Evolutionary conservation across 2,113 vertebrate genomes (phyloP).

Genomic region (Tonatia bakeri): DNA sequence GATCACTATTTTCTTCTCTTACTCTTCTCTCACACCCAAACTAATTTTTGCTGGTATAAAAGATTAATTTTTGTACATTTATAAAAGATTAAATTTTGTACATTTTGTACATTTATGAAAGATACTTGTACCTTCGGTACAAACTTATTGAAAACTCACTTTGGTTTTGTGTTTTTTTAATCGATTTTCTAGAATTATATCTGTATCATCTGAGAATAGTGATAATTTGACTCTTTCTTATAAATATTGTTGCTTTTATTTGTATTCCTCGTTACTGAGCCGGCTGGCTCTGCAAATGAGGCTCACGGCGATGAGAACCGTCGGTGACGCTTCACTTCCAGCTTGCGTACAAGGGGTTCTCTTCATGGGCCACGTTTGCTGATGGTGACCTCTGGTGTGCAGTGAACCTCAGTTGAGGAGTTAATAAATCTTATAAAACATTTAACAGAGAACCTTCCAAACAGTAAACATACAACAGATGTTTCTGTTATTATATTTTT

Average conservation of each 20-base stretch:
- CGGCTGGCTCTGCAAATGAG: neutral
- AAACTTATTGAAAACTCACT: neutral
- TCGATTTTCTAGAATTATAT: neutral
- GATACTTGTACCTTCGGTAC: too few relatives aligned
- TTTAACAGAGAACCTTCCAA: neutral
- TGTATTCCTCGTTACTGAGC: neutral
- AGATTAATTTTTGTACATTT: neutral
- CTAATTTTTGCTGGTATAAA: slow-evolving; percentile 7
- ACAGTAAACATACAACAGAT: neutral
- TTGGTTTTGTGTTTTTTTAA: neutral
- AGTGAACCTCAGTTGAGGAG: neutral
- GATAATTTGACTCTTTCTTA: neutral
- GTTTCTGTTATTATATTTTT: neutral
- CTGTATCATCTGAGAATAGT: neutral
- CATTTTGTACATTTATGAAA: neutral
- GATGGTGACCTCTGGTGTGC: neutral
- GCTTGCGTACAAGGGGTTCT: neutral
- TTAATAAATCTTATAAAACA: neutral
- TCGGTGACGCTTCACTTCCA: neutral
- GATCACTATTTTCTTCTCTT: neutral
- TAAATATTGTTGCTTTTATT: neutral
- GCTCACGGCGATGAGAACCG: neutral
- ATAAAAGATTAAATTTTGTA: too few relatives aligned
- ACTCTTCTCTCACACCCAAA: neutral
- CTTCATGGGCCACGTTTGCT: neutral